Percentiles rank a stretch among this genome's conserved stretches.
Evolutionary conservation across 2,888 invertebrate species (phyloP).

Genomic region (Orthonevra nobilis): DNA sequence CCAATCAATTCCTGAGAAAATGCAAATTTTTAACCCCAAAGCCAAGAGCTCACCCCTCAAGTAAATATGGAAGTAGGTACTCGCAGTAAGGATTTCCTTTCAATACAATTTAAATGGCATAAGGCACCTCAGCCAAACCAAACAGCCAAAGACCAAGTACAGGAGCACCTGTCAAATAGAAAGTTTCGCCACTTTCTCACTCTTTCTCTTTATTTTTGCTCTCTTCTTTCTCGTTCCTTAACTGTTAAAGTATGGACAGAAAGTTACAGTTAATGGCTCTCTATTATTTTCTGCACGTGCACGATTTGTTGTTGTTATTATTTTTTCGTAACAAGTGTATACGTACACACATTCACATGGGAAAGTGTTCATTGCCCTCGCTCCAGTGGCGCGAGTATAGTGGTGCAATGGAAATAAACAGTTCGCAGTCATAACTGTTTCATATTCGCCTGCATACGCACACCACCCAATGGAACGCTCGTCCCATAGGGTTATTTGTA

Average conservation of each 20-base stretch:
- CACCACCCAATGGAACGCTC: constrained; percentile 15
- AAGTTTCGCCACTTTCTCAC: background rate
- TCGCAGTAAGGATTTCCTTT: constrained; percentile 7
- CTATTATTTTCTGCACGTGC: constrained; percentile 39
- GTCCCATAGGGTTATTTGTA: constrained; percentile 47
- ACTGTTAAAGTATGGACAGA: background rate
- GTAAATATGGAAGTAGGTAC: background rate
- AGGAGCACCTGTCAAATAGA: constrained; percentile 32
- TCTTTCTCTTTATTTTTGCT: background rate
- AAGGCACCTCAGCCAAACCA: background rate
- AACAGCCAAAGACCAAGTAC: no score
- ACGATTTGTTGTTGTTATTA: constrained; percentile 8
- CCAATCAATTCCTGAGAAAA: constrained; percentile 20
- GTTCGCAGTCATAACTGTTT: constrained; percentile 36
- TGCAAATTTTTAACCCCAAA: constrained; percentile 14
- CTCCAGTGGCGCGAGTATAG: constrained; percentile 35
- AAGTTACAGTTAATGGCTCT: background rate
- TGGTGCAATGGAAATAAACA: constrained; percentile 60
- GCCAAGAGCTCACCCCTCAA: constrained; percentile 1
- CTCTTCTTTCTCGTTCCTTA: background rate
- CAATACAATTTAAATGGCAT: no score
- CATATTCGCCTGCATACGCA: constrained; percentile 16
- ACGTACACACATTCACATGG: constrained; percentile 12
- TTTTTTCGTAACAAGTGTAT: background rate
- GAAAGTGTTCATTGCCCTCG: constrained; percentile 59